phyloP scores from a whole-genome alignment of 2,113 vertebrate species.

The Sinocyclocheilus rhinocerous region DNA sequence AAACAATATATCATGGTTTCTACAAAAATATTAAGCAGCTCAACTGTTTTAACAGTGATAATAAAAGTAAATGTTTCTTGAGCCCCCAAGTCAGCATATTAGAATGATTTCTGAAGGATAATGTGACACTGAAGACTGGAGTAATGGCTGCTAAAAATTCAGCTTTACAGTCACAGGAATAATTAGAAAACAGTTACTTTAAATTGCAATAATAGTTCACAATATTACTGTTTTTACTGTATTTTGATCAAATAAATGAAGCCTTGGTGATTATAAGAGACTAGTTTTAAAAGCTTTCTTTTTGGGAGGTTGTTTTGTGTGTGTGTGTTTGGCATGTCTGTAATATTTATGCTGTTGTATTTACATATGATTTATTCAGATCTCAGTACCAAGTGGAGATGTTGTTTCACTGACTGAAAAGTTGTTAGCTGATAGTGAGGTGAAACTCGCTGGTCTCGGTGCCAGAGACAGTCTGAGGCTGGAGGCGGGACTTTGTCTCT shows the following conservation, averaged over 20 bases:
- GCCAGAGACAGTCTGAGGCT: conserved; percentile 93
- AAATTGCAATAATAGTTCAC: not conserved
- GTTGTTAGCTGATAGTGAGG: conserved; percentile 80
- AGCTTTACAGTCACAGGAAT: not conserved
- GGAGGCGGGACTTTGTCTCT: conserved; percentile 95
- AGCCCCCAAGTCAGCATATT: not conserved
- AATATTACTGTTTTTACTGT: not conserved
- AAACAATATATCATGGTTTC: not conserved
- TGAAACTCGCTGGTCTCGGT: conserved; percentile 88
- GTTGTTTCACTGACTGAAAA: conserved; percentile 82
- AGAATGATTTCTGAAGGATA: not conserved
- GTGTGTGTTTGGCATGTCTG: not conserved
- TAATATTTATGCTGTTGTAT: not conserved
- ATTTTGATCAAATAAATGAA: not conserved
- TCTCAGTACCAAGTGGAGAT: conserved; percentile 79
- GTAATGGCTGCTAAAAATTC: not conserved
- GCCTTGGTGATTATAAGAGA: not conserved
- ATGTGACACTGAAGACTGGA: not conserved
- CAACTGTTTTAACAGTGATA: not conserved
- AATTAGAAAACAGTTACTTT: not conserved
- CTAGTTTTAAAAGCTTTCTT: not conserved
- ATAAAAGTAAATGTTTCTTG: not conserved
- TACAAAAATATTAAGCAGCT: not conserved
- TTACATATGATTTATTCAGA: conserved; percentile 73
- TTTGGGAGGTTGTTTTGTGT: not conserved